These are phyloP conservation scores for Sphaerophoria taeniata DNA, from an alignment of 2,888 invertebrate genomes.

Conservation along the genomic window DNA sequence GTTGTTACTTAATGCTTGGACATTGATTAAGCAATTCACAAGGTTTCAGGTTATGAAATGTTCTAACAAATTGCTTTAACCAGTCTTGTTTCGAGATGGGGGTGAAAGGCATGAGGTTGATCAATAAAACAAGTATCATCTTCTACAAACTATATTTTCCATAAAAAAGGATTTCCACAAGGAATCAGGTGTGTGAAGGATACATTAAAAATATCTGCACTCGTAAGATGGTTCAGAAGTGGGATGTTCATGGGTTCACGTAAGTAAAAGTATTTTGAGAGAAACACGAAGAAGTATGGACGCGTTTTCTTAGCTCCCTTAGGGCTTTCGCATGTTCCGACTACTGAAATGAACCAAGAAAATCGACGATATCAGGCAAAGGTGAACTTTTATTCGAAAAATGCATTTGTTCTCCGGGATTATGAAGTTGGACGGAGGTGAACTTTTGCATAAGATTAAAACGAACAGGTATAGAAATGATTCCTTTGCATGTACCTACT, in stretches of 20 bases:
- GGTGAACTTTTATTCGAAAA: slow-evolving; percentile 31
- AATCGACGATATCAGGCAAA: neutral
- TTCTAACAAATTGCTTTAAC: slow-evolving; percentile 58
- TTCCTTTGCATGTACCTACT: slow-evolving; percentile 17
- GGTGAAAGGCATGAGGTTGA: slow-evolving; percentile 28
- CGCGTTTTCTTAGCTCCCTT: slow-evolving; percentile 37
- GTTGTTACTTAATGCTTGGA: slow-evolving; percentile 69
- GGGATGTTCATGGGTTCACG: slow-evolving; percentile 25
- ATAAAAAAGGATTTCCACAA: neutral
- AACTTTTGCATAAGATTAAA: slow-evolving; percentile 65
- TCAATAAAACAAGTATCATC: slow-evolving; percentile 18
- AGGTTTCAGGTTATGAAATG: slow-evolving; percentile 59
- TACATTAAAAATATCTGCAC: slow-evolving; percentile 36
- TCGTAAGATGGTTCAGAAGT: slow-evolving; percentile 25
- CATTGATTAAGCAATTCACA: slow-evolving; percentile 73
- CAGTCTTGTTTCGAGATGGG: neutral
- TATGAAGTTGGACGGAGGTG: slow-evolving; percentile 30
- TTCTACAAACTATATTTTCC: slow-evolving; percentile 3
- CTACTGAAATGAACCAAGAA: neutral
- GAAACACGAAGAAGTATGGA: neutral
- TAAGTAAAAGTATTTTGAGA: slow-evolving; percentile 29
- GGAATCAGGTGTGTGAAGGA: neutral
- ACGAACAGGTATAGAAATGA: slow-evolving; percentile 27
- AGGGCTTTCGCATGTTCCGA: slow-evolving; percentile 59
- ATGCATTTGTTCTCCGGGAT: slow-evolving; percentile 47